Conservation (phyloP, 2,888 invertebrate genomes). For the Callyntrura guangdongensis region DNA sequence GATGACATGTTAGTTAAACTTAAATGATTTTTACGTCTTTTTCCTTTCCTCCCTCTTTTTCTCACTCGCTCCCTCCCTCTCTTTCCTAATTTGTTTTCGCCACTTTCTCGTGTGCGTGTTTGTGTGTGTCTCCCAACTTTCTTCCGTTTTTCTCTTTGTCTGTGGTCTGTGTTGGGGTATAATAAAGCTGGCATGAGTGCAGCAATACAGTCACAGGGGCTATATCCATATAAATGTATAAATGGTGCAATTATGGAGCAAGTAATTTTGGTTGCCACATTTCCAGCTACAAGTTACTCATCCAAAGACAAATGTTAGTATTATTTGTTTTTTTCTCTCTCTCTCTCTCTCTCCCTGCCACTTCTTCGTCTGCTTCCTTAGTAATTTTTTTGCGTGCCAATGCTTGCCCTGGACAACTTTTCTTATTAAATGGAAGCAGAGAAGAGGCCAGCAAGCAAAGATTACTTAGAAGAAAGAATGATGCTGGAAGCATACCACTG, state of each 20-base stretch:
- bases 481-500: constrained; percentile 79
- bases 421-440: constrained; percentile 50
- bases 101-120: constrained; percentile 15
- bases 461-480: constrained; percentile 74
- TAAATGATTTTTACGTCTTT: constrained; percentile 54
- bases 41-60: too few relatives aligned
- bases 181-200: background rate
- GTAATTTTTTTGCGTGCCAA: constrained; percentile 18
- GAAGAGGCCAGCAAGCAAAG: constrained; percentile 61
- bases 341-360: too few relatives aligned
- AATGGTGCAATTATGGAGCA: background rate
- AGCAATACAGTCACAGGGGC: background rate
- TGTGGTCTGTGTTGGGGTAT: too few relatives aligned
- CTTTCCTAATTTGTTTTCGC: constrained; percentile 49
- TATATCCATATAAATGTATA: constrained; percentile 4
- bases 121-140: constrained; percentile 21
- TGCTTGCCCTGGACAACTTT: constrained; percentile 54
- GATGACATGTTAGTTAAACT: constrained; percentile 45
- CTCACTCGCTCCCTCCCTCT: constrained; percentile 2
- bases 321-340: constrained; percentile 22
- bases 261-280: constrained; percentile 43
- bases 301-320: constrained; percentile 59
- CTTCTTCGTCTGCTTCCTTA: background rate
- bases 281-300: constrained; percentile 66
- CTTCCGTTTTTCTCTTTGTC: background rate